Evolutionary conservation across 2,113 vertebrate genomes (phyloP).

Genomic region (Dicerorhinus sumatrensis): DNA sequence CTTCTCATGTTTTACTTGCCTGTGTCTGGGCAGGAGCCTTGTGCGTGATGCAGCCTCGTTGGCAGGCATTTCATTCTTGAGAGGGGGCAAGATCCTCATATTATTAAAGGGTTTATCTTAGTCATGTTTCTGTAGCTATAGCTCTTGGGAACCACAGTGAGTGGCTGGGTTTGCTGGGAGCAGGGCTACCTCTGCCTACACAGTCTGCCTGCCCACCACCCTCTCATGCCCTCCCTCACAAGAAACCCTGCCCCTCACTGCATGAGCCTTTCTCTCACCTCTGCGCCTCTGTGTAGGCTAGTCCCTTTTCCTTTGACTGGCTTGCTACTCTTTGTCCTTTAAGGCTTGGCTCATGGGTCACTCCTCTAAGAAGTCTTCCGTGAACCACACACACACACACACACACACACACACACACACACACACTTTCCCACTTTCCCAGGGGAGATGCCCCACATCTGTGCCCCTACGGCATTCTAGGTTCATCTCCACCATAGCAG

Average conservation of each 20-base stretch:
- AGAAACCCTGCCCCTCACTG: accelerated
- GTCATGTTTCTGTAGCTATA: not conserved
- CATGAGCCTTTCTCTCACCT: not conserved
- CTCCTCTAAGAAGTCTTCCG: not conserved
- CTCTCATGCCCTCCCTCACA: not conserved
- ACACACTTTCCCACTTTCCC: too few species aligned
- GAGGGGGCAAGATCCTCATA: not conserved
- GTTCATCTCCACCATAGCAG: not conserved
- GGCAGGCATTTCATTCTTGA: not conserved
- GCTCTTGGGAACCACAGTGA: not conserved
- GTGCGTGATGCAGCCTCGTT: not conserved
- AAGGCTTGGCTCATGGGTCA: not conserved
- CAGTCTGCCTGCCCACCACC: not conserved
- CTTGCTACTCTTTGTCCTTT: not conserved
- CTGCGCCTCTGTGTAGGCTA: not conserved
- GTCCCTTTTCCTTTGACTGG: not conserved
- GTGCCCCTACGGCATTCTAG: not conserved
- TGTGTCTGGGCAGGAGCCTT: not conserved
- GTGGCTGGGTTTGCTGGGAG: not conserved
- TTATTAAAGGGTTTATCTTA: not conserved
- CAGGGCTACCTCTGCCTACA: too few species aligned
- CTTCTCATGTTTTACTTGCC: not conserved
- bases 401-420: not conserved
- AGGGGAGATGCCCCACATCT: not conserved
- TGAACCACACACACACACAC: not conserved